phyloP scores from a whole-genome alignment of 2,888 invertebrate genomes.

The Atrina japonica region DNA sequence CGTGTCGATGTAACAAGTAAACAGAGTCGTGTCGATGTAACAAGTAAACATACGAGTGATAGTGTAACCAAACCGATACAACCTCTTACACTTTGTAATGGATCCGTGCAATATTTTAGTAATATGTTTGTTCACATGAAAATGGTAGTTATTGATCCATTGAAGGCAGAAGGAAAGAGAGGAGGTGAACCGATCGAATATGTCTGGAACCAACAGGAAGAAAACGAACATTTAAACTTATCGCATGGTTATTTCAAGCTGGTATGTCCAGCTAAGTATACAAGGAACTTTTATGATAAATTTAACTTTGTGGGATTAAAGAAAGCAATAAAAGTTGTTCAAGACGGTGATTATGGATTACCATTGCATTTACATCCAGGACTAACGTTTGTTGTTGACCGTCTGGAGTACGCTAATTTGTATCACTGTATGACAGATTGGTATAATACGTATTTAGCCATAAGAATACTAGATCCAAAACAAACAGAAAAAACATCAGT shows the following conservation, averaged over 20 bases:
- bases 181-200: slow-evolving; percentile 61
- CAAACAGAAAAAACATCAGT: slow-evolving; percentile 63
- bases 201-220: slow-evolving; percentile 65
- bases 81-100: no score
- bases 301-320: slow-evolving; percentile 22
- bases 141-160: slow-evolving; percentile 53
- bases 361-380: not conserved
- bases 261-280: slow-evolving; percentile 46
- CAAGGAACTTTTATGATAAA: slow-evolving; percentile 41
- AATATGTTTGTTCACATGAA: slow-evolving; percentile 49
- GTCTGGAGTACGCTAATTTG: slow-evolving; percentile 75
- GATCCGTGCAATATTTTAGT: slow-evolving; percentile 19
- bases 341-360: not conserved
- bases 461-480: slow-evolving; percentile 56
- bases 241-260: slow-evolving; percentile 61
- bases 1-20: no score
- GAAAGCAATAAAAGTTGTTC: slow-evolving; percentile 45
- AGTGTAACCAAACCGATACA: no score
- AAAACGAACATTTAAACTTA: slow-evolving; percentile 59
- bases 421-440: slow-evolving; percentile 76
- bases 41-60: no score
- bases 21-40: no score
- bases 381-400: slow-evolving; percentile 65
- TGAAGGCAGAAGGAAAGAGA: slow-evolving; percentile 43
- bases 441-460: slow-evolving; percentile 71